Conservation (phyloP, 2,113 vertebrate genomes). For the Rhabdornis inornatus region DNA sequence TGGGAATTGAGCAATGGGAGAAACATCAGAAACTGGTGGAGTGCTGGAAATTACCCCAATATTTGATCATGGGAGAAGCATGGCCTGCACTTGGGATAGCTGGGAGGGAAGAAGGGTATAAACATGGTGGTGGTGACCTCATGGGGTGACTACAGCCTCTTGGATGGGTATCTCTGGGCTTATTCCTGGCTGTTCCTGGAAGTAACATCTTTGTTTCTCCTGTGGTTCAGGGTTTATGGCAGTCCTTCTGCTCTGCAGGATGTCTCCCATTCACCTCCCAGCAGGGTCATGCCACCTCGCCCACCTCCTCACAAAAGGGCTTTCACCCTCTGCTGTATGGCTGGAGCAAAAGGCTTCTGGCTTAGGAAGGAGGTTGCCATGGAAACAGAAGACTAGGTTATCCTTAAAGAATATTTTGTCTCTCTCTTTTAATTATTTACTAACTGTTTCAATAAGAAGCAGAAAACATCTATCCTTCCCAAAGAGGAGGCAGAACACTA, state of each 20-base stretch:
- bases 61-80: neutral
- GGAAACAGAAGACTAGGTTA: conserved; percentile 54
- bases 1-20: neutral
- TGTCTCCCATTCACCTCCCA: neutral
- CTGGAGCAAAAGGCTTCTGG: conserved; percentile 15
- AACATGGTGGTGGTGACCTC: neutral
- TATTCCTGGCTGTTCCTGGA: neutral
- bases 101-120: neutral
- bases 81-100: neutral
- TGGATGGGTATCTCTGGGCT: neutral
- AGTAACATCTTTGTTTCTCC: neutral
- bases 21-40: neutral
- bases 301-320: neutral
- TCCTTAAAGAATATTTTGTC: conserved; percentile 60
- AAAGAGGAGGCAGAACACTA: neutral
- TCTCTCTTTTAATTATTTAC: conserved; percentile 69
- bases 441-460: conserved; percentile 48
- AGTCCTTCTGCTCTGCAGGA: neutral
- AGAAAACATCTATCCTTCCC: conserved; percentile 1
- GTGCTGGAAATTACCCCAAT: neutral
- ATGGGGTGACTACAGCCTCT: rapidly evolving
- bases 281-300: neutral
- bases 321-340: neutral
- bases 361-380: conserved; percentile 46
- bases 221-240: neutral